Percentiles rank a stretch among this genome's conserved stretches.
phyloP scores from a whole-genome alignment of 2,888 invertebrate genomes.

The Macrosiphum euphorbiae region DNA sequence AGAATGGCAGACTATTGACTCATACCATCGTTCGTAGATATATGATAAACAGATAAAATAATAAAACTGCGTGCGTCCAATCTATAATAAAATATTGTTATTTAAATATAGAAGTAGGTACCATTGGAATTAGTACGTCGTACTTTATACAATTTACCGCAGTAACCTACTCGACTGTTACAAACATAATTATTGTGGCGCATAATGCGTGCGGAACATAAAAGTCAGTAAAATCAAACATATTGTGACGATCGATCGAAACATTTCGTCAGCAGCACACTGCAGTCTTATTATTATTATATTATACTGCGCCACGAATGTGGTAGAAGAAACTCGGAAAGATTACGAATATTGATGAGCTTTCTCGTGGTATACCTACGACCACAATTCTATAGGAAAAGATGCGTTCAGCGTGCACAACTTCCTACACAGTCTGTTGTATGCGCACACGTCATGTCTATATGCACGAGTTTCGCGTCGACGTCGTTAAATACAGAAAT shows the following conservation, averaged over 20 bases:
- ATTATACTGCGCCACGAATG: too few species aligned
- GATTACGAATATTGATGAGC: conserved; percentile 17
- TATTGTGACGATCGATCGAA: neutral
- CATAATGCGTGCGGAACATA: neutral
- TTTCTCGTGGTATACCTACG: neutral
- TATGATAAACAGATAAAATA: neutral
- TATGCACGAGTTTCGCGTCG: neutral
- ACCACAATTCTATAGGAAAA: neutral
- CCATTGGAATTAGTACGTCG: neutral
- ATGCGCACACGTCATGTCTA: neutral
- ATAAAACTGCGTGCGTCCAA: neutral
- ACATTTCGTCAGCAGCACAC: neutral
- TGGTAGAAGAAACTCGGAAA: neutral
- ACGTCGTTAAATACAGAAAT: neutral
- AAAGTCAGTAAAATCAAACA: neutral
- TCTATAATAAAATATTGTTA: neutral
- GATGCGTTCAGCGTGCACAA: neutral
- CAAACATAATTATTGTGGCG: too few species aligned
- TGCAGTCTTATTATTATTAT: neutral
- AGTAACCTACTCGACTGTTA: neutral
- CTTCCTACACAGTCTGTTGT: neutral
- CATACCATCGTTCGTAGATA: neutral
- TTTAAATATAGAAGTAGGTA: neutral
- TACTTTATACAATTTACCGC: neutral
- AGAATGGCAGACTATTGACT: neutral